phyloP scores from a whole-genome alignment of 2,888 invertebrate genomes.

The Leucoma salicis region DNA sequence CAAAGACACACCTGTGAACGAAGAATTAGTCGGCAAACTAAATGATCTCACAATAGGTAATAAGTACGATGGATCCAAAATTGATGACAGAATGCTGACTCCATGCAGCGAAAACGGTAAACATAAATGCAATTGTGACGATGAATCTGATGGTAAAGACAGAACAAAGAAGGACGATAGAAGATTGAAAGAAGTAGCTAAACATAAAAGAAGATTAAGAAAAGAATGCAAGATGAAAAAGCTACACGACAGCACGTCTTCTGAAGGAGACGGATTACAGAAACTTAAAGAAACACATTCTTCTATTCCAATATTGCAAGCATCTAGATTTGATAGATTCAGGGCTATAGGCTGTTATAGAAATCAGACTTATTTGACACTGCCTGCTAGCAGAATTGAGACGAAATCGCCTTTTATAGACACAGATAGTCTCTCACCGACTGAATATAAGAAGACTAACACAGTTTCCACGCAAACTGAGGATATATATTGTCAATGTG shows the following conservation, averaged over 20 bases:
- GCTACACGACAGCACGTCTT: conserved; percentile 69
- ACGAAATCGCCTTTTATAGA: conserved; percentile 64
- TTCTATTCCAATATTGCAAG: conserved; percentile 76
- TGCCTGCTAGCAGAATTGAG: conserved; percentile 67
- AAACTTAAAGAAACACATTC: conserved; percentile 63
- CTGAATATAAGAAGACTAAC: conserved; percentile 60
- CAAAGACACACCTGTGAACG: conserved; percentile 53
- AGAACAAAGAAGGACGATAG: conserved; percentile 65
- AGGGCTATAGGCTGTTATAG: conserved; percentile 73
- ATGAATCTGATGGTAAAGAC: conserved; percentile 83
- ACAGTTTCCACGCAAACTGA: conserved; percentile 72
- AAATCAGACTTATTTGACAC: conserved; percentile 70
- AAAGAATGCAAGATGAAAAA: conserved; percentile 72
- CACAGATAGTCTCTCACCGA: conserved; percentile 46
- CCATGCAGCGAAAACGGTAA: conserved; percentile 88
- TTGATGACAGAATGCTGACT: conserved; percentile 88
- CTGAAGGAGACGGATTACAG: conserved; percentile 57
- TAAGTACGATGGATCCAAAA: conserved; percentile 36
- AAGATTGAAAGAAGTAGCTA: conserved; percentile 72
- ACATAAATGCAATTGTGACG: conserved; percentile 89
- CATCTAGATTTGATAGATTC: conserved; percentile 72
- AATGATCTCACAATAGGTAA: conserved; percentile 73
- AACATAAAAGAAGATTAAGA: conserved; percentile 67
- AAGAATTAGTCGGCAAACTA: conserved; percentile 64
- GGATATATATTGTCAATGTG: conserved; percentile 61